Percentiles rank a stretch among this genome's conserved stretches.
These are phyloP conservation scores for Odocoileus hemionus DNA, from an alignment of 2,113 vertebrate genomes.

Conservation along the genomic window DNA sequence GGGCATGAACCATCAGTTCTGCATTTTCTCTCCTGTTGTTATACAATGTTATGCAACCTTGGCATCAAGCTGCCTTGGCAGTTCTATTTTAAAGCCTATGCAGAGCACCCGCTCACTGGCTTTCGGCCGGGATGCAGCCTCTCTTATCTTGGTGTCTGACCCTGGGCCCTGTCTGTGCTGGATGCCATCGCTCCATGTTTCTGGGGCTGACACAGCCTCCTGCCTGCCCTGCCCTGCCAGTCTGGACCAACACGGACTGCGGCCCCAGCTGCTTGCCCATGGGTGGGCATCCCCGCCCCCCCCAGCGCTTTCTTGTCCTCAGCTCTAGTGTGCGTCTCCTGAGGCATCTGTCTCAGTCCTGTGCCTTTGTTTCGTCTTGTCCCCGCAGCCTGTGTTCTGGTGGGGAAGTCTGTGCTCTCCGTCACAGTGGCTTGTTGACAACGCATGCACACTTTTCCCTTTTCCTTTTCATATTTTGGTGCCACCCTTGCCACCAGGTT, in stretches of 20 bases:
- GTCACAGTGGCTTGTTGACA: neutral
- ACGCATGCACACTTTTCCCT: neutral
- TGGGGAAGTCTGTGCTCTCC: neutral
- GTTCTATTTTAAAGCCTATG: constrained; percentile 35
- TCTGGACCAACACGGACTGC: neutral
- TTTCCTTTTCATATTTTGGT: neutral
- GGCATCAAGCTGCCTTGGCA: neutral
- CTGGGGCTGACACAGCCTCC: neutral
- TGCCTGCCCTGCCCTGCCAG: neutral
- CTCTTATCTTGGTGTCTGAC: neutral
- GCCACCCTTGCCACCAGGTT: too few relatives aligned
- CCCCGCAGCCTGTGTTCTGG: neutral
- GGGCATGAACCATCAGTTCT: neutral
- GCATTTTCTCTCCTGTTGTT: neutral
- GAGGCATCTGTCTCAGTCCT: neutral
- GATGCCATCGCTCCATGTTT: neutral
- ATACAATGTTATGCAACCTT: constrained; percentile 2
- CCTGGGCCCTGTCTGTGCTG: neutral
- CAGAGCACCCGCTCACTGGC: neutral
- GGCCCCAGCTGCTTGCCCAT: neutral
- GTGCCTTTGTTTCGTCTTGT: too few relatives aligned
- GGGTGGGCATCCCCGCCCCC: accelerated
- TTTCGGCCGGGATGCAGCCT: neutral
- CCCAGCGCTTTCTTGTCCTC: neutral
- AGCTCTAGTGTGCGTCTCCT: accelerated